Evolutionary conservation across 2,888 invertebrate species (phyloP), one percentile per base, ranked within the genome.

Genomic region (Chirona hameri): DNA sequence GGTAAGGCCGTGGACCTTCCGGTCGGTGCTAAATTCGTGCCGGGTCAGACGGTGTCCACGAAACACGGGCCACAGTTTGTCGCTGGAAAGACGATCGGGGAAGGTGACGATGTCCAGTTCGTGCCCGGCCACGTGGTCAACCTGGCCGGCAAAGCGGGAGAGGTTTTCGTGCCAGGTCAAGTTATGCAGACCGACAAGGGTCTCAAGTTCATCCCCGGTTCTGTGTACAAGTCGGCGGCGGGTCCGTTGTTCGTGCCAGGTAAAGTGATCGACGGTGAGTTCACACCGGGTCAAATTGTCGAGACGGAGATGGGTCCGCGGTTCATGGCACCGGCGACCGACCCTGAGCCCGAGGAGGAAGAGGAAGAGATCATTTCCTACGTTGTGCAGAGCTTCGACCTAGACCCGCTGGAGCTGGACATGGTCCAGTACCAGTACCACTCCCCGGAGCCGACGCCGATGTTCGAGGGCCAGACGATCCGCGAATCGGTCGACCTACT

Each of bases 241-340:
- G 93, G 93, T 0, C 91, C 92, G 15, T 83, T 85, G 29, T 94
- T 94, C 86, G 93, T 93, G n/a, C 93, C 94, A 0, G 93, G 94
- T 21, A 93, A 93, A 88, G 93, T 93, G 83, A 92, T 93, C 82
- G 92, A 92, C 76, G 80, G 81, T n/a, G 93, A 92, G 86, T 93
- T 93, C 82, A 88, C 90, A 0, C 90, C 90, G 0, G 90, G 90
- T 1, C 89, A 90, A 85, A 88, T 90, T 88, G 48, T 86, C 91
- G 81, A 89, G 86, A 90, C 91, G 83, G 90, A 91, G 84, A 90
- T 92, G 86, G 93, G 85, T 15, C 85, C 85, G 24, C 76, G 82
- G 5, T 80, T 48, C 52, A 7, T 80, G 9, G 52, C 80, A n/a
- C 52, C 52, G 4, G 79, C 10, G 0, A 12, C 52, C 24, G 76